Evolutionary conservation across 2,888 invertebrate genomes (phyloP).

Genomic region (Eutolmus rufibarbis): DNA sequence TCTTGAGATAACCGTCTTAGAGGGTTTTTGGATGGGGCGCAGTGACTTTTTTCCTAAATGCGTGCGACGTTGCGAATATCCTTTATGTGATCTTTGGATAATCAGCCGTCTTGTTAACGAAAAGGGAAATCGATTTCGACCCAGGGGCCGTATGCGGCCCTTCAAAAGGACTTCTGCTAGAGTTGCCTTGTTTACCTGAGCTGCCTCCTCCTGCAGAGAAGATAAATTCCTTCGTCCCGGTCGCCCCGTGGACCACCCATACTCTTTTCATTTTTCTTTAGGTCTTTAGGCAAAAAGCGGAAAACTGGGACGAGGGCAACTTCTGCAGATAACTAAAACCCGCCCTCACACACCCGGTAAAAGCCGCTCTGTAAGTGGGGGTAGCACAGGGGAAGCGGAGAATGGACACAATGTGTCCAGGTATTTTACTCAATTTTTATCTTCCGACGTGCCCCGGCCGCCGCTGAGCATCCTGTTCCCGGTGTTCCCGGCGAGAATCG

Average conservation of each 20-base stretch:
- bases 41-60: neutral
- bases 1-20: neutral
- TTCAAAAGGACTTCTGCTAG: neutral
- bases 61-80: neutral
- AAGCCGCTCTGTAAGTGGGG: neutral
- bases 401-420: neutral
- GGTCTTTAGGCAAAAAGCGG: neutral
- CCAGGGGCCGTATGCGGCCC: neutral
- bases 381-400: neutral
- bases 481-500: neutral
- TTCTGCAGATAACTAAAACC: neutral
- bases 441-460: neutral
- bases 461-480: neutral
- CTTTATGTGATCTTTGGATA: neutral
- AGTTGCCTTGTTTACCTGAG: neutral
- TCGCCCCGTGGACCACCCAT: neutral
- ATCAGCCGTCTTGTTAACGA: neutral
- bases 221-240: neutral
- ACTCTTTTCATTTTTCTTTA: neutral
- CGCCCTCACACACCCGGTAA: neutral
- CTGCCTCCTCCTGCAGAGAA: neutral
- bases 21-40: neutral
- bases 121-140: neutral
- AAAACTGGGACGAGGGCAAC: slow-evolving; percentile 11
- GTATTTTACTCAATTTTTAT: neutral